phyloP scores from a whole-genome alignment of 2,797 vertebrate genomes.

The Pseudotriccus pelzelni region DNA sequence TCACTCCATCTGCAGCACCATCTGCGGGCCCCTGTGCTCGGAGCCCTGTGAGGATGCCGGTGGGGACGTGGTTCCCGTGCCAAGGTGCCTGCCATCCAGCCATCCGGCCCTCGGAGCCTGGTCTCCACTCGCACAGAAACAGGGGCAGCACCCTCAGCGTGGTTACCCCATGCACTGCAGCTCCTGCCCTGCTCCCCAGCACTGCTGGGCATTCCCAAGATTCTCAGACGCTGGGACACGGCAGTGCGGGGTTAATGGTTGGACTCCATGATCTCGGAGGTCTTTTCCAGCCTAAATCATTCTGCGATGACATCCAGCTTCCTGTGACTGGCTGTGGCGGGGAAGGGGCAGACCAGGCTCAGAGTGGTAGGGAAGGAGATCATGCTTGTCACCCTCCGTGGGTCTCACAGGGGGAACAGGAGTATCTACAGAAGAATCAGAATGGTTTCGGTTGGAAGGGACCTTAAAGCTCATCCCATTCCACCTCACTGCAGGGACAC shows the following conservation, averaged over 20 bases:
- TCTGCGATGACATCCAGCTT: neutral
- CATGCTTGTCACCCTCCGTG: neutral
- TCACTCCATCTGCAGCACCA: neutral
- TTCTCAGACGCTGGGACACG: accelerated
- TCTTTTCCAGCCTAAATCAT: neutral
- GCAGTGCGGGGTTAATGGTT: neutral
- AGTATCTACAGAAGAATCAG: neutral
- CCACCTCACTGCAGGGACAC: neutral
- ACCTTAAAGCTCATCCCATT: accelerated
- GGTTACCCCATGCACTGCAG: neutral
- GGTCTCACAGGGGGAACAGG: neutral
- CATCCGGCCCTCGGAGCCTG: neutral
- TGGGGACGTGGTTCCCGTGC: accelerated
- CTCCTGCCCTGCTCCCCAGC: neutral
- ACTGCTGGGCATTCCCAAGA: accelerated
- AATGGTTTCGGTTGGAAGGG: neutral
- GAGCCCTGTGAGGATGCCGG: neutral
- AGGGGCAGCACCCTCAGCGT: accelerated
- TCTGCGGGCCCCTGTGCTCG: accelerated
- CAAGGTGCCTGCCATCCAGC: neutral
- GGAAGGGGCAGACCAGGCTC: accelerated
- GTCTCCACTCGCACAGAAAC: accelerated
- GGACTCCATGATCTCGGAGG: neutral
- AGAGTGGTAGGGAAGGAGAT: neutral
- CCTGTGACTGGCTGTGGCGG: neutral